Percentiles rank a stretch among this genome's conserved stretches.
Conservation (phyloP, 1,140 invertebrate species). For the Caenorhabditis brenneri region DNA sequence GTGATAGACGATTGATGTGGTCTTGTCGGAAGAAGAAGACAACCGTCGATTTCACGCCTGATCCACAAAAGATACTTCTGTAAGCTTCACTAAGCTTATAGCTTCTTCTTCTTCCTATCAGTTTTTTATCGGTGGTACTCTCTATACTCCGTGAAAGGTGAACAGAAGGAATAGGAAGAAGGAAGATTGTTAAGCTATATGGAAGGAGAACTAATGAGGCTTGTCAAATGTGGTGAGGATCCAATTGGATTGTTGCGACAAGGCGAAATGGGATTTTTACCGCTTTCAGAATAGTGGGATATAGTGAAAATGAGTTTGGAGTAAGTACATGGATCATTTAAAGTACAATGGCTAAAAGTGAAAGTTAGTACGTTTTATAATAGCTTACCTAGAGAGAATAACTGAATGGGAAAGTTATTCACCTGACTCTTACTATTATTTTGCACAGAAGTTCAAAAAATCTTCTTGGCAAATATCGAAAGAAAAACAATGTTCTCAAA, state of each 20-base stretch:
- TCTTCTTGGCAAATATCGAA: too few species aligned
- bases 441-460: too few species aligned
- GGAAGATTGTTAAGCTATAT: constrained; percentile 35
- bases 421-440: too few species aligned
- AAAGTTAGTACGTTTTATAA: too few species aligned
- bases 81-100: constrained; percentile 38
- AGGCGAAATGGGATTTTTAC: neutral
- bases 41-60: constrained; percentile 22
- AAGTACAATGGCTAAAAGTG: too few species aligned
- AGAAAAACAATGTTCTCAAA: neutral
- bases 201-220: constrained; percentile 28
- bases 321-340: too few species aligned
- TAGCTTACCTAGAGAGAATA: too few species aligned
- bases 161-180: constrained; percentile 26
- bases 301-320: too few species aligned
- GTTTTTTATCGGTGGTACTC: neutral
- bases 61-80: constrained; percentile 38
- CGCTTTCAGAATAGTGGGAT: too few species aligned
- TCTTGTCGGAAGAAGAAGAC: neutral
- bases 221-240: constrained; percentile 34
- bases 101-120: neutral
- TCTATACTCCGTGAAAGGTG: neutral
- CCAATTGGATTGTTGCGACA: neutral
- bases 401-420: too few species aligned
- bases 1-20: neutral